A percentile compares a stretch with the other conserved stretches of the same genome.
phyloP scores from a whole-genome alignment of 1,140 invertebrate species.

The Pseudomyrmex sp. region DNA sequence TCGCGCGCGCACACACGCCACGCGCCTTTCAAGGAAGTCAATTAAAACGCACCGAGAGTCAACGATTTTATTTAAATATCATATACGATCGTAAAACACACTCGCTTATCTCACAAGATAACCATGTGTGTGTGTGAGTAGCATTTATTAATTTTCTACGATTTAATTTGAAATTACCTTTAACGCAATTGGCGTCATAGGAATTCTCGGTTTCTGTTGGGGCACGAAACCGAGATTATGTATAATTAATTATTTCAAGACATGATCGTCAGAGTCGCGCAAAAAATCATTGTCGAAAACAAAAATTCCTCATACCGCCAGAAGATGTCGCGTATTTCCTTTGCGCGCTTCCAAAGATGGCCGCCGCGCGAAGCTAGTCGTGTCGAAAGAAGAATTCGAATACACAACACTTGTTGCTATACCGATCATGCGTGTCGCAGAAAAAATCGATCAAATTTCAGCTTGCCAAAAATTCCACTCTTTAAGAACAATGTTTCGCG shows the following conservation, averaged over 20 bases:
- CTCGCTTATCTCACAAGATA: background rate
- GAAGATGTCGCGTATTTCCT: slow-evolving; percentile 54
- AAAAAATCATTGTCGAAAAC: slow-evolving; percentile 49
- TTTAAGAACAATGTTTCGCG: background rate
- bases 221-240: background rate
- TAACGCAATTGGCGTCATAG: background rate
- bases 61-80: background rate
- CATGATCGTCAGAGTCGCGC: slow-evolving; percentile 53
- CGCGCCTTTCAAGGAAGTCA: background rate
- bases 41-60: background rate
- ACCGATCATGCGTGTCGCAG: slow-evolving; percentile 18
- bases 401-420: slow-evolving; percentile 64
- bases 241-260: slow-evolving; percentile 13
- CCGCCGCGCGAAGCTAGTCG: background rate
- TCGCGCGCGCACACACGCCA: slow-evolving; percentile 8
- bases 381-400: slow-evolving; percentile 37
- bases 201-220: too few species aligned
- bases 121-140: background rate
- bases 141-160: slow-evolving; percentile 4
- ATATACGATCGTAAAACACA: background rate
- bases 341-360: slow-evolving; percentile 20
- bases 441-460: background rate
- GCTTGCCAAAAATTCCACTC: too few species aligned
- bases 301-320: background rate
- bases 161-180: slow-evolving; percentile 5